Percentiles rank a stretch among this genome's conserved stretches.
phyloP scores from a whole-genome alignment of 2,113 vertebrate genomes.

The Barnardius zonarius region DNA sequence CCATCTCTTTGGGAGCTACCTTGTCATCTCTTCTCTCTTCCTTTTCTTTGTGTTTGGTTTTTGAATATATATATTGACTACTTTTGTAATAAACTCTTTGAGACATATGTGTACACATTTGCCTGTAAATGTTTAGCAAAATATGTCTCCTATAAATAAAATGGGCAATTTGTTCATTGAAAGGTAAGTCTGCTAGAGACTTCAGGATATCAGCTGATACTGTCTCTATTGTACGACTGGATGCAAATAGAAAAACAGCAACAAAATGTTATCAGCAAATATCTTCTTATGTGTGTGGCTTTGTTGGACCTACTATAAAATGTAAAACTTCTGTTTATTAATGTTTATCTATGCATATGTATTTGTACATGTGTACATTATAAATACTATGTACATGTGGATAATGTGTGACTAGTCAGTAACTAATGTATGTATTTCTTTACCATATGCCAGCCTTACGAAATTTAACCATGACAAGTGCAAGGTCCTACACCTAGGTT shows the following conservation, averaged over 20 bases:
- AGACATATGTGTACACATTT: neutral
- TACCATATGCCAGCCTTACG: neutral
- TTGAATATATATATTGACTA: neutral
- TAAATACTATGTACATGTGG: accelerated
- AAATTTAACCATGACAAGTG: too few species aligned
- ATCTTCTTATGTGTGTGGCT: neutral
- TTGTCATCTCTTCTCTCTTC: neutral
- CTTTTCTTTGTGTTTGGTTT: neutral
- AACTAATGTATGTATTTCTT: neutral
- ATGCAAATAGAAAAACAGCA: neutral
- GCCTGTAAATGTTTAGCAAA: neutral
- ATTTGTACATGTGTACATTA: neutral
- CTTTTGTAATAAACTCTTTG: conserved; percentile 8
- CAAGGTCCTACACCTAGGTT: too few species aligned
- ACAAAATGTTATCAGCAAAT: neutral
- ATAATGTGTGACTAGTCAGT: neutral
- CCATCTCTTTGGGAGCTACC: neutral
- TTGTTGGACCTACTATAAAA: neutral
- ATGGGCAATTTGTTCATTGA: neutral
- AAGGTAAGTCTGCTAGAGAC: neutral
- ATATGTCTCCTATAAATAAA: neutral
- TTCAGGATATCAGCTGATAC: neutral
- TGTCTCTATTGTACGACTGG: neutral
- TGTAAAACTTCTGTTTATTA: neutral
- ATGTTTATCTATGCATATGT: neutral